Conservation (phyloP, 2,797 vertebrate genomes). For the Gobio occitaniae region DNA sequence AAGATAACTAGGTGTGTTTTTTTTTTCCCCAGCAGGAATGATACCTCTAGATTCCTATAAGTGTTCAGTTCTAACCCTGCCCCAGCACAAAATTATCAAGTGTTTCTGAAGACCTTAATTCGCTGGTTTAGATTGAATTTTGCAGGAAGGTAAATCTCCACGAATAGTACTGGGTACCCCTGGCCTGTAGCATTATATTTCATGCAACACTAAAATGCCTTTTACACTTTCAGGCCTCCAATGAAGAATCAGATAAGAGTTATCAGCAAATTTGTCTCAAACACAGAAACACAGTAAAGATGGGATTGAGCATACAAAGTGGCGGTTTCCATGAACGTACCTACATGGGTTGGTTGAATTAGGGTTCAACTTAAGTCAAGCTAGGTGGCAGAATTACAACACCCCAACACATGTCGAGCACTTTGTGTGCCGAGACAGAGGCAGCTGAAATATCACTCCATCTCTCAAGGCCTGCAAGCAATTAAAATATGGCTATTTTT, state of each 20-base stretch:
- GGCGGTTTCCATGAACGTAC: slow-evolving; percentile 64
- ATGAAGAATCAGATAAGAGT: slow-evolving; percentile 74
- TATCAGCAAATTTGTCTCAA: slow-evolving; percentile 65
- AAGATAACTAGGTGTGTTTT: background rate
- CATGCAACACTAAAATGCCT: slow-evolving; percentile 13
- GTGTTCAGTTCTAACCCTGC: background rate
- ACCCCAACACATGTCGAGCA: slow-evolving; percentile 30
- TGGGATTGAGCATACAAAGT: slow-evolving; percentile 62
- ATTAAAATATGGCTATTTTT: slow-evolving; percentile 66
- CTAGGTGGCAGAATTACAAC: slow-evolving; percentile 51
- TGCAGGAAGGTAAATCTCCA: background rate
- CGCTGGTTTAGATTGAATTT: background rate
- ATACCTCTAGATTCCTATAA: background rate
- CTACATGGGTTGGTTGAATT: slow-evolving; percentile 56
- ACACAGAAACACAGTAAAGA: slow-evolving; percentile 32
- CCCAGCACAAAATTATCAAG: background rate
- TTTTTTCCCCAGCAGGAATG: background rate
- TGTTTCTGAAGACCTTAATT: slow-evolving; percentile 1
- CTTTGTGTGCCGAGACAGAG: slow-evolving; percentile 33
- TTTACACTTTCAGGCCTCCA: slow-evolving; percentile 67
- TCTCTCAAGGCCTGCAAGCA: slow-evolving; percentile 66
- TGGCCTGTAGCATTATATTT: slow-evolving; percentile 8
- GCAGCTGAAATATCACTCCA: slow-evolving; percentile 62
- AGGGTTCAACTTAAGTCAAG: slow-evolving; percentile 51
- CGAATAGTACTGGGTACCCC: background rate